phyloP scores from a whole-genome alignment of 2,113 vertebrate genomes.

The Apodemus speciosus region DNA sequence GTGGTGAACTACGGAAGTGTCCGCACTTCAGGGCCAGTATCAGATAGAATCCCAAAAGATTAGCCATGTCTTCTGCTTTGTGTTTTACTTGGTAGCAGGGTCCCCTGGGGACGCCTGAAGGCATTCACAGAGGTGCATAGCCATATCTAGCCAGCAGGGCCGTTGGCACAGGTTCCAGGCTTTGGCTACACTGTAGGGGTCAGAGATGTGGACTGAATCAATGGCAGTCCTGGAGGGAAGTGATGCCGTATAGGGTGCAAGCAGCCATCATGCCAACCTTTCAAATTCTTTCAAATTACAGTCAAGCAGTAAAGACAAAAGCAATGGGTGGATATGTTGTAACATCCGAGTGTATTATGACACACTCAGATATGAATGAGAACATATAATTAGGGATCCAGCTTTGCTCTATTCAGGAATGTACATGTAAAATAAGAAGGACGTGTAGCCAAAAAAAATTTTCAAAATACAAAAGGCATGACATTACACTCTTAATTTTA shows the following conservation, averaged over 20 bases:
- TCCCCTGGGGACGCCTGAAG: constrained; percentile 15
- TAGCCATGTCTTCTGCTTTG: constrained; percentile 11
- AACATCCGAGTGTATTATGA: neutral
- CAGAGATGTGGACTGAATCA: neutral
- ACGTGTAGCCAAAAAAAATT: neutral
- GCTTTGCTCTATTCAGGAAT: neutral
- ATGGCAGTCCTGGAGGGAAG: neutral
- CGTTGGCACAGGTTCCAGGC: neutral
- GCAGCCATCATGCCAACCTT: neutral
- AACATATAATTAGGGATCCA: neutral
- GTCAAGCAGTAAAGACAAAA: neutral
- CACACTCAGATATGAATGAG: neutral
- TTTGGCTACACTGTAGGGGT: neutral
- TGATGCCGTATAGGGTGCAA: neutral
- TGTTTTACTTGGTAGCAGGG: neutral
- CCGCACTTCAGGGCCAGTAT: neutral
- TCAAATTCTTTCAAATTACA: neutral
- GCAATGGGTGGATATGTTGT: neutral
- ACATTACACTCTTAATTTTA: neutral
- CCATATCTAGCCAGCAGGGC: neutral
- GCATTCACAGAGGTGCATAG: neutral
- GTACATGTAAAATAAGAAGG: constrained; percentile 5
- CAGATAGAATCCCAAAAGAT: neutral
- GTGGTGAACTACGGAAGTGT: neutral
- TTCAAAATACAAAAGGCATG: neutral